These are phyloP conservation scores for Brenthis ino DNA, from an alignment of 2,888 invertebrate genomes.

Conservation along the genomic window DNA sequence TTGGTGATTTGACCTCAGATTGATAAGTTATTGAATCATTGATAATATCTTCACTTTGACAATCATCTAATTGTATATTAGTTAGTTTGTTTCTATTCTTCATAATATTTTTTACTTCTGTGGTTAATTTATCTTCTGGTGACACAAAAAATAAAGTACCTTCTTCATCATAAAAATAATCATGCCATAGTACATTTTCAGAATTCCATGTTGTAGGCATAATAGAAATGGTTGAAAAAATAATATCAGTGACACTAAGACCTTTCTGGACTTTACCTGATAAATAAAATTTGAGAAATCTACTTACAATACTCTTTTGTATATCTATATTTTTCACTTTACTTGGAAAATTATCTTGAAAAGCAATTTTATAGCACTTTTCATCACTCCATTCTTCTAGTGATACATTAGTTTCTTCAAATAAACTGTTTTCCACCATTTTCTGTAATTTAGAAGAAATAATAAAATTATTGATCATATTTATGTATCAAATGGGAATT, in stretches of 20 bases:
- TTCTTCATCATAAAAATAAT: conserved; percentile 31
- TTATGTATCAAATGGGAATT: too few species aligned
- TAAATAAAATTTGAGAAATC: conserved; percentile 42
- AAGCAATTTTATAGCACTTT: conserved; percentile 31
- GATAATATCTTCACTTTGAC: too few species aligned
- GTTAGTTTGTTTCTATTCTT: neutral
- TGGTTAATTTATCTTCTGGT: conserved; percentile 41
- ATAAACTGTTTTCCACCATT: neutral
- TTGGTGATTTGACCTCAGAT: neutral
- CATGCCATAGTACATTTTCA: conserved; percentile 41
- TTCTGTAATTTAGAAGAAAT: conserved; percentile 16
- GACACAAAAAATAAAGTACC: conserved; percentile 43
- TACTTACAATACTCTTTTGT: conserved; percentile 39
- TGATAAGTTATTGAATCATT: neutral
- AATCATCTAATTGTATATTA: too few species aligned
- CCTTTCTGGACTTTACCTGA: conserved; percentile 42
- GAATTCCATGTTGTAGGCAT: conserved; percentile 33
- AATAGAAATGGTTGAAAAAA: conserved; percentile 41
- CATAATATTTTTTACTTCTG: conserved; percentile 29
- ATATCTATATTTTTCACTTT: conserved; percentile 29
- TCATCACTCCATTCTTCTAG: conserved; percentile 36
- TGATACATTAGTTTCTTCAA: conserved; percentile 14
- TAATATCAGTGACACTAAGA: conserved; percentile 36
- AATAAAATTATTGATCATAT: too few species aligned
- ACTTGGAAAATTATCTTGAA: conserved; percentile 34